A percentile compares a stretch with the other conserved stretches of the same genome.
Conservation (phyloP, 2,888 invertebrate species). For the Orgyia antiqua region DNA sequence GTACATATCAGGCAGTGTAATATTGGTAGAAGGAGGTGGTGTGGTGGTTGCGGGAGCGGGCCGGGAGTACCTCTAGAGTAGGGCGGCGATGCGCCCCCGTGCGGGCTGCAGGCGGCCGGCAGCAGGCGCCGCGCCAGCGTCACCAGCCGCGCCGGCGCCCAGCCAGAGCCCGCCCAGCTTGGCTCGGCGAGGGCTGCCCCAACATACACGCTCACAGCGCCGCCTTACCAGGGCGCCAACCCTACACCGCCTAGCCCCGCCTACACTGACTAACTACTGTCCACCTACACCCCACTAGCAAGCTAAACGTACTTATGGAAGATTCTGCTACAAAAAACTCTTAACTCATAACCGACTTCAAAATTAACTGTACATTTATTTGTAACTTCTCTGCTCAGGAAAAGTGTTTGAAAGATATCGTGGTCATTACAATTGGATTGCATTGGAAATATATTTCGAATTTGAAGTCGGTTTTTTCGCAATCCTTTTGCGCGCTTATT, state of each 20-base stretch:
- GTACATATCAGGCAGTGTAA: too few species aligned
- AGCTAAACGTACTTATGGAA: too few species aligned
- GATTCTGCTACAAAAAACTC: too few species aligned
- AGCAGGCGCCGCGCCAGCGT: constrained; percentile 79
- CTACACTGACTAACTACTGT: constrained; percentile 8
- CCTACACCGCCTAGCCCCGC: constrained; percentile 25
- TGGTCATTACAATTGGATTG: too few species aligned
- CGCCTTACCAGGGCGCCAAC: constrained; percentile 41
- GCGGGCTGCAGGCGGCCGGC: constrained; percentile 84
- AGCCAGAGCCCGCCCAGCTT: constrained; percentile 41
- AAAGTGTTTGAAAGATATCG: too few species aligned
- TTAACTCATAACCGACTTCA: too few species aligned
- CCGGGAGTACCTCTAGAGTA: constrained; percentile 81
- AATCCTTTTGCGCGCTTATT: too few species aligned
- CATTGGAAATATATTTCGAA: too few species aligned
- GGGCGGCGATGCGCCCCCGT: constrained; percentile 83
- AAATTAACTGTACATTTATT: too few species aligned
- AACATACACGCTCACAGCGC: constrained; percentile 61
- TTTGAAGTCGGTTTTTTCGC: too few species aligned
- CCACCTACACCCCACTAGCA: constrained; percentile 1
- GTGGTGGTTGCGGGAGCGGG: constrained; percentile 18
- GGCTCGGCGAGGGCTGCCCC: constrained; percentile 64
- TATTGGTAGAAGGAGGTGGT: background rate
- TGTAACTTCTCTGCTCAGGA: too few species aligned
- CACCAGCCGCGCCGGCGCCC: constrained; percentile 69